Evolutionary conservation across 2,113 vertebrate species (phyloP).

Genomic region (Periophthalmus modestus): DNA sequence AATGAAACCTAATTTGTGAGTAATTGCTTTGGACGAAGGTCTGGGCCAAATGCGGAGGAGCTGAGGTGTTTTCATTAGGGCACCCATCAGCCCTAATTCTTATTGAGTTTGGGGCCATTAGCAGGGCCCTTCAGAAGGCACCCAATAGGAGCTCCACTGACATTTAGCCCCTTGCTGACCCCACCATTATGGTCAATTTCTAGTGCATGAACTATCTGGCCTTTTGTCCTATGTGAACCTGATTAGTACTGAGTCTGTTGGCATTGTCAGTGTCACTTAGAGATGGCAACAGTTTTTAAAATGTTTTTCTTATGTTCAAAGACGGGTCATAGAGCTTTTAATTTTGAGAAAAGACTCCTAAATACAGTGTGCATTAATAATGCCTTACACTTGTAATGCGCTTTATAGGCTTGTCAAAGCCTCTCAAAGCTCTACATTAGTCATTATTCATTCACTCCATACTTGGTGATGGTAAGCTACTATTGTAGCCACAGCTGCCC

Average conservation of each 20-base stretch:
- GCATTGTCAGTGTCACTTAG: constrained; percentile 58
- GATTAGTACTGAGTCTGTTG: constrained; percentile 66
- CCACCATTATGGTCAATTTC: constrained; percentile 60
- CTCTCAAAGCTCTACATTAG: too few relatives aligned
- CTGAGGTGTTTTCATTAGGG: constrained; percentile 55
- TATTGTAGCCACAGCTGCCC: too few relatives aligned
- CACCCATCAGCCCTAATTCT: constrained; percentile 33
- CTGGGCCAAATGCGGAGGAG: constrained; percentile 25
- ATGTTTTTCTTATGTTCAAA: constrained; percentile 23
- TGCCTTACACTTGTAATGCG: too few relatives aligned
- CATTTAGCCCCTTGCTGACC: constrained; percentile 69
- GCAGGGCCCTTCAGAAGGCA: constrained; percentile 49
- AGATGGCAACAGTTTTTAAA: constrained; percentile 12
- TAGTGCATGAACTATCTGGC: constrained; percentile 51
- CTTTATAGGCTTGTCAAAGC: too few relatives aligned
- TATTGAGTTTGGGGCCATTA: constrained; percentile 64
- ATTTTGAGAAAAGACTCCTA: not conserved
- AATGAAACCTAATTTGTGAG: constrained; percentile 32
- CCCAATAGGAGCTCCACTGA: constrained; percentile 58
- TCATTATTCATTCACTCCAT: too few relatives aligned
- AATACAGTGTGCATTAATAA: not conserved
- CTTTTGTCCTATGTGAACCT: constrained; percentile 54
- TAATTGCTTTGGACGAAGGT: constrained; percentile 32
- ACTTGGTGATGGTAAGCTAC: too few relatives aligned
- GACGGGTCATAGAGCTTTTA: not conserved